Evolutionary conservation across 64 coral and sea anemone species (phyloP).

Genomic region (Acropora yongei): DNA sequence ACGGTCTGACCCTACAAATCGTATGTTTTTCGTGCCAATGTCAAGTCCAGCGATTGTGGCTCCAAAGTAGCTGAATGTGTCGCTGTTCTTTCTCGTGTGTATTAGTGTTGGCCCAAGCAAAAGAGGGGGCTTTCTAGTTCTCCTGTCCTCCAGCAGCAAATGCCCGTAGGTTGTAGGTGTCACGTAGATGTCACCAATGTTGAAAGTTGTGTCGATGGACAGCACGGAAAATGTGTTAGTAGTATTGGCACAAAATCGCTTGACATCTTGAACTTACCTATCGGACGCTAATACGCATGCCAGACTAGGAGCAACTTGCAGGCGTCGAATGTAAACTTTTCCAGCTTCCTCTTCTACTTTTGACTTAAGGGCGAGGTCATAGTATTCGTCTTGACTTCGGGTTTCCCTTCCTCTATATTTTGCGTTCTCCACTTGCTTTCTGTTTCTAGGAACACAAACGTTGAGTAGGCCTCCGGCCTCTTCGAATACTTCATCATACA

Average conservation of each 20-base stretch:
- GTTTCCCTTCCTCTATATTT: slow-evolving; percentile 3
- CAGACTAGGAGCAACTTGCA: not conserved
- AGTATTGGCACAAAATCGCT: not conserved
- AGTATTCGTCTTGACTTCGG: slow-evolving; percentile 34
- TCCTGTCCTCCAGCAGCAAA: not conserved
- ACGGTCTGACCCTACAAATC: slow-evolving; percentile 19
- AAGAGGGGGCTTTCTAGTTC: slow-evolving; percentile 3
- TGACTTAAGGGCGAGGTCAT: slow-evolving; percentile 12
- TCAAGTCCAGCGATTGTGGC: not conserved
- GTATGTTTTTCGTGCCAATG: not conserved
- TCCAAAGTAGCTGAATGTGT: slow-evolving; percentile 45
- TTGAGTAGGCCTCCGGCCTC: not conserved
- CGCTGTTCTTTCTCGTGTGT: slow-evolving; percentile 22
- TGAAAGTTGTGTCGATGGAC: not conserved
- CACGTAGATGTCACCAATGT: not conserved
- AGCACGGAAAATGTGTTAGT: not conserved
- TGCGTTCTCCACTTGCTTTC: slow-evolving; percentile 52
- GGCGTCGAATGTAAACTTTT: slow-evolving; percentile 4
- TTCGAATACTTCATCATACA: not conserved
- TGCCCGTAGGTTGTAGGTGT: not conserved
- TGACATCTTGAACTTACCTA: not conserved
- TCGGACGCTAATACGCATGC: not conserved
- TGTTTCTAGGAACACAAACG: not conserved
- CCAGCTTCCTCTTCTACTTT: slow-evolving; percentile 19
- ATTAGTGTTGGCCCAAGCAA: slow-evolving; percentile 19